phyloP scores from a whole-genome alignment of 2,113 vertebrate genomes.

The Hassar affinis region DNA sequence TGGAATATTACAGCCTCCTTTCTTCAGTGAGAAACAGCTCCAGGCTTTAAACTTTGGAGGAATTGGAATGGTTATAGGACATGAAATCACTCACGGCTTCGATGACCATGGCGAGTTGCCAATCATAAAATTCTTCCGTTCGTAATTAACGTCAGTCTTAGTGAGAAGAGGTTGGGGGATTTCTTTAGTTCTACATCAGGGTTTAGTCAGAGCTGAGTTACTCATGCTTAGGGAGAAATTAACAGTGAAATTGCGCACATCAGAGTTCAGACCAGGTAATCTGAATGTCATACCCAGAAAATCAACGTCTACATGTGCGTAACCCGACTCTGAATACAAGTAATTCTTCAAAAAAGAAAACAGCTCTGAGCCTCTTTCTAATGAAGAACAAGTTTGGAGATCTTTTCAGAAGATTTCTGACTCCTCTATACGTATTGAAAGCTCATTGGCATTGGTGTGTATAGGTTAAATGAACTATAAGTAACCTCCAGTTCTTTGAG shows the following conservation, averaged over 20 bases:
- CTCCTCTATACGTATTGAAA: not conserved
- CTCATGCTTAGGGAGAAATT: not conserved
- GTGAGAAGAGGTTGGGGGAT: too few relatives aligned
- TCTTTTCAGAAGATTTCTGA: not conserved
- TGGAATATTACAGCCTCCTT: constrained; percentile 94
- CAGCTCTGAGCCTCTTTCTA: not conserved
- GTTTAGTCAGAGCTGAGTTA: not conserved
- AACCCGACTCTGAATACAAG: not conserved
- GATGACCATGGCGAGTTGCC: constrained; percentile 87
- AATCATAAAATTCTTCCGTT: not conserved
- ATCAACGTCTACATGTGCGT: not conserved
- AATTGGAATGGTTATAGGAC: constrained; percentile 96
- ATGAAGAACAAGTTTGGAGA: not conserved
- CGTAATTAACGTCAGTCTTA: constrained; percentile 5
- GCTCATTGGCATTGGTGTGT: not conserved
- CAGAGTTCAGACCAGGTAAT: not conserved
- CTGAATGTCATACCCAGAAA: not conserved
- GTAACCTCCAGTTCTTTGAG: not conserved
- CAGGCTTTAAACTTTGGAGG: constrained; percentile 94
- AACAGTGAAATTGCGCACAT: not conserved
- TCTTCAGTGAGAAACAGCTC: constrained; percentile 93
- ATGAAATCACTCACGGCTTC: constrained; percentile 95
- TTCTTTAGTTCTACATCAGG: not conserved
- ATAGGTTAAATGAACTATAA: not conserved
- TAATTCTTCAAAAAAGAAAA: too few relatives aligned